These are phyloP conservation scores for Bothrops jararaca DNA, from an alignment of 2,113 vertebrate species.

Conservation along the genomic window DNA sequence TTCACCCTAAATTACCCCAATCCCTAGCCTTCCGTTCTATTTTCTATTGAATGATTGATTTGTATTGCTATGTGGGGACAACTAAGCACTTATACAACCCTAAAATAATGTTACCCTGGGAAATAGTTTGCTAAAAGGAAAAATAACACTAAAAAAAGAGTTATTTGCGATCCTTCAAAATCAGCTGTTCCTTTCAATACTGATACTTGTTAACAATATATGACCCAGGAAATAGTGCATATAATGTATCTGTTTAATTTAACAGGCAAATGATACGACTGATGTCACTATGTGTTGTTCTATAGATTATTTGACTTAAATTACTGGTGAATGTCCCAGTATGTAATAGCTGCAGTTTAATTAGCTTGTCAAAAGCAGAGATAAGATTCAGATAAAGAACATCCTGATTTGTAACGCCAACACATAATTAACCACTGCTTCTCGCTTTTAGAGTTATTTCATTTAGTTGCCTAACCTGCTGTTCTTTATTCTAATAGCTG, in stretches of 20 bases:
- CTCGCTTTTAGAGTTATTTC: not conserved
- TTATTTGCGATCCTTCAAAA: not conserved
- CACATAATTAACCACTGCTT: not conserved
- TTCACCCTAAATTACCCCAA: not conserved
- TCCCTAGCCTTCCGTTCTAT: not conserved
- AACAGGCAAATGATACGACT: not conserved
- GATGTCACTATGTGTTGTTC: not conserved
- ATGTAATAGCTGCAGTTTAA: not conserved
- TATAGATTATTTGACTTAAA: not conserved
- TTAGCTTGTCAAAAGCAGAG: not conserved
- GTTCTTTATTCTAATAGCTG: not conserved
- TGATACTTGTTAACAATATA: not conserved
- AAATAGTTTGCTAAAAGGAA: slow-evolving; percentile 6
- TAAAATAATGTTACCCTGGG: not conserved
- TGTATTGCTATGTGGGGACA: not conserved
- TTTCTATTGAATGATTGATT: not conserved
- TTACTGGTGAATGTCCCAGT: not conserved
- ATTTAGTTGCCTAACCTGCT: not conserved
- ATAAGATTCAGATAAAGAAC: not conserved
- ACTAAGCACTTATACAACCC: not conserved
- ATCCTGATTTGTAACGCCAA: not conserved
- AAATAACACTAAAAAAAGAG: not conserved
- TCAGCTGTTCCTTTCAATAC: not conserved
- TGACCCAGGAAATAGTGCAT: fast-evolving
- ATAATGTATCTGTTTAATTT: not conserved